phyloP scores from a whole-genome alignment of 1,140 invertebrate species.

The Drosophila rufa region DNA sequence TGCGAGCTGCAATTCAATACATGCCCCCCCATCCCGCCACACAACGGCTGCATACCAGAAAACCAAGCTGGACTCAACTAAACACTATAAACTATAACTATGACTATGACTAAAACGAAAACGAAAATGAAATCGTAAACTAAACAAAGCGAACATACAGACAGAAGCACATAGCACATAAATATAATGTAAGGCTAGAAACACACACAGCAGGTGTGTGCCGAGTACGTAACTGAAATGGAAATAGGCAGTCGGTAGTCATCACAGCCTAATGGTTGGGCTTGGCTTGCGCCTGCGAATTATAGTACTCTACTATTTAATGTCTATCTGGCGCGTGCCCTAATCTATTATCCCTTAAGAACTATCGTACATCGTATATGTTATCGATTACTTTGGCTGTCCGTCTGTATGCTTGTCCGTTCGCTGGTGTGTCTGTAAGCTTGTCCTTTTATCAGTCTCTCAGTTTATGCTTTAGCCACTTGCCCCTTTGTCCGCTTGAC shows the following conservation, averaged over 20 bases:
- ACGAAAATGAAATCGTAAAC: neutral
- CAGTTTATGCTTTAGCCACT: no score
- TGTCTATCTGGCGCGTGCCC: no score
- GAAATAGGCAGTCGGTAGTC: conserved; percentile 7
- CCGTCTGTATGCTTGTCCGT: neutral
- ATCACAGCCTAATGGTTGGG: conserved; percentile 15
- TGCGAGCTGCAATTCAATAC: conserved; percentile 48
- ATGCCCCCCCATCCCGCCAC: conserved; percentile 7
- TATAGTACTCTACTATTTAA: neutral
- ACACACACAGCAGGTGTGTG: conserved; percentile 19
- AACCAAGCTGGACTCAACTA: conserved; percentile 7
- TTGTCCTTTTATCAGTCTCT: neutral
- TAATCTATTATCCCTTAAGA: neutral
- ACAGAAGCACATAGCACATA: conserved; percentile 27
- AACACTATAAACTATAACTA: conserved; percentile 15
- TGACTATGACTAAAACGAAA: conserved; percentile 2
- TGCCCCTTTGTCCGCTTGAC: neutral
- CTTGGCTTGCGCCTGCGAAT: neutral
- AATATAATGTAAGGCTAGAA: conserved; percentile 8
- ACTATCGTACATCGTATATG: neutral
- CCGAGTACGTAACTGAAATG: conserved; percentile 24
- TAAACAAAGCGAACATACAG: conserved; percentile 32
- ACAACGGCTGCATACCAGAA: conserved; percentile 9
- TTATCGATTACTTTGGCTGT: no score
- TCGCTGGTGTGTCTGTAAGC: no score